Conservation (phyloP, 2,888 invertebrate genomes). For the Xestia ashworthii region DNA sequence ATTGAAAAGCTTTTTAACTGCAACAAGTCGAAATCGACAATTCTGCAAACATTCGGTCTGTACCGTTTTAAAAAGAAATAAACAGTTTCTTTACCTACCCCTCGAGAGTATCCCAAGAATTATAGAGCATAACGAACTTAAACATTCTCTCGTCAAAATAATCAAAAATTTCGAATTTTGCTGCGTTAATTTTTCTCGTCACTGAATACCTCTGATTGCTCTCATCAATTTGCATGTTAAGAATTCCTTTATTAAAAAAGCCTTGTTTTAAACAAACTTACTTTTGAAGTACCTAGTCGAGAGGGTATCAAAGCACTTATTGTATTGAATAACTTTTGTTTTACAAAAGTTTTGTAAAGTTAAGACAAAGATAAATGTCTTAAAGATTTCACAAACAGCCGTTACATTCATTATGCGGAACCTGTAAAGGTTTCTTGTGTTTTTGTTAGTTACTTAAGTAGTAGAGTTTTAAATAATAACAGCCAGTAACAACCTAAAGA, state of each 20-base stretch:
- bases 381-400: not conserved
- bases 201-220: conserved; percentile 16
- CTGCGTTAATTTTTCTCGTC: not conserved
- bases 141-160: conserved; percentile 13
- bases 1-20: not conserved
- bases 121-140: conserved; percentile 25
- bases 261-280: not conserved
- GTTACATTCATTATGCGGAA: not conserved
- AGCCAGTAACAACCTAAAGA: no score
- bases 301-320: conserved; percentile 5
- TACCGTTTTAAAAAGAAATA: not conserved
- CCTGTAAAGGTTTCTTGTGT: not conserved
- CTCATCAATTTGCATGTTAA: conserved; percentile 1
- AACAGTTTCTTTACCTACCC: conserved; percentile 5
- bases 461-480: not conserved
- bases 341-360: not conserved
- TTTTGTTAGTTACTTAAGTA: rapidly evolving
- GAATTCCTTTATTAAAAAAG: not conserved
- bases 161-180: not conserved
- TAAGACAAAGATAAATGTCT: conserved; percentile 35
- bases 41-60: not conserved
- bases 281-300: not conserved
- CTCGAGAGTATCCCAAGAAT: conserved; percentile 34
- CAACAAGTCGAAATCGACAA: not conserved
- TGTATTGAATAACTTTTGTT: conserved; percentile 40